Base-by-base conservation (phyloP, 2,888 invertebrate genomes). In the Zaprionus obscuricornis region DNA sequence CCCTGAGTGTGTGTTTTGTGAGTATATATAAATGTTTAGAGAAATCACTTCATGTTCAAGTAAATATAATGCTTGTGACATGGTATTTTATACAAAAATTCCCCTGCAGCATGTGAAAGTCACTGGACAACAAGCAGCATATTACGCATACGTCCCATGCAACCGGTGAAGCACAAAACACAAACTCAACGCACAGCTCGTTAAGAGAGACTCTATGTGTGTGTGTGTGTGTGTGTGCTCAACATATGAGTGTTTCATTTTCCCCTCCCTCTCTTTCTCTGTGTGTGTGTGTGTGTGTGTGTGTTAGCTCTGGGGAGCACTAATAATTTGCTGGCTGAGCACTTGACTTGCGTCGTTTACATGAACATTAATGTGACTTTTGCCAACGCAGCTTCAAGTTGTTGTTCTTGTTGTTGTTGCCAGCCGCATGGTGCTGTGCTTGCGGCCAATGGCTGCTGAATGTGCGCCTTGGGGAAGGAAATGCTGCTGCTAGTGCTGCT, bases 341-440 rank as follows among this genome's bases (percentile, higher is more conserved):
- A 78, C 78, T 78, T 78, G 74, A 79, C 70, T 67, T 67, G 67
- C 64, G 52, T 66, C 75, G 71, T 58, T 74, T 66, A 73, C 77
- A 75, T 79, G 78, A 51, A 68, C 84, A 78, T 81, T 84, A 81
- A 81, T 74, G 68, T 76, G 68, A 76, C 77, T 83, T 76, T 81
- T 83, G 78, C 74, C 57, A 58, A 68, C 77, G 77, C 52, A 66
- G 84, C 73, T 55, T 11, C 20, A 62, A 45, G 24, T 37, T 37
- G 27, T 16, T 20, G n/a, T 27, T 16, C 10, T 5, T 34, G 29
- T 29, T 42, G 26, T 16, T 18, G 20, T n/a, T 31, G 16, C 14
- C 8, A 3, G 17, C 27, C 10, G n/a, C n/a, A 7, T 27, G 27
- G 8, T 8, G n/a, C 18, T 43, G 43, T 42, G 52, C 51, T 51